phyloP scores from a whole-genome alignment of 2,113 vertebrate species.

The Hypocryptadius cinnamomeus region DNA sequence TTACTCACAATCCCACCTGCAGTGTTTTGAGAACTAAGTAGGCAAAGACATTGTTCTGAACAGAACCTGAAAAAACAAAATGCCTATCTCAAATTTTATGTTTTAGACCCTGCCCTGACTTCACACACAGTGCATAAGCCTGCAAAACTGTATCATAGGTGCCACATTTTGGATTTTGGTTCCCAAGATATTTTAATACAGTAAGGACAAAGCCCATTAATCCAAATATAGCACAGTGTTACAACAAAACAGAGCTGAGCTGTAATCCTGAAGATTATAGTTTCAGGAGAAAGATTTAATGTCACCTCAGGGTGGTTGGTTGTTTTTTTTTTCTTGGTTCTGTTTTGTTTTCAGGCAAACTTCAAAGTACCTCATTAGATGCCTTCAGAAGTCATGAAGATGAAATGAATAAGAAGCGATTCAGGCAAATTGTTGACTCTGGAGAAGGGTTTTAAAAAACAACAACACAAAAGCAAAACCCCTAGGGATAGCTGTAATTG shows the following conservation, averaged over 20 bases:
- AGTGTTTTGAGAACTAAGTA: neutral
- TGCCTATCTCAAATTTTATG: neutral
- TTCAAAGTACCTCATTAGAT: constrained; percentile 50
- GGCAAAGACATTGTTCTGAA: neutral
- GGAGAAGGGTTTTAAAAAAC: constrained; percentile 32
- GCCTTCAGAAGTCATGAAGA: constrained; percentile 46
- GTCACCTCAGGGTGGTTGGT: neutral
- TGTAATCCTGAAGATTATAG: constrained; percentile 12
- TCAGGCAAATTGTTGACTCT: constrained; percentile 56
- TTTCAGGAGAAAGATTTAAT: constrained; percentile 32
- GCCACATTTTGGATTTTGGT: neutral
- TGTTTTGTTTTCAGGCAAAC: constrained; percentile 36
- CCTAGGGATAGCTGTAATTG: constrained; percentile 23
- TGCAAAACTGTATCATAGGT: neutral
- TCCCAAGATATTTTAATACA: neutral
- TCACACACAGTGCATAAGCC: neutral
- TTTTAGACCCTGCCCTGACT: neutral
- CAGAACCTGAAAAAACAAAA: neutral
- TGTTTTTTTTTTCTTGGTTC: neutral
- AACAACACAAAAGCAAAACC: constrained; percentile 34
- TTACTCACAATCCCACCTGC: neutral
- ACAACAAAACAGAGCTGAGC: neutral
- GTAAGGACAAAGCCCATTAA: neutral
- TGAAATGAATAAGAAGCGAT: constrained; percentile 32
- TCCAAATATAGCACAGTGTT: neutral